phyloP scores from a whole-genome alignment of 2,888 invertebrate genomes.

The Leucophenga montana region DNA sequence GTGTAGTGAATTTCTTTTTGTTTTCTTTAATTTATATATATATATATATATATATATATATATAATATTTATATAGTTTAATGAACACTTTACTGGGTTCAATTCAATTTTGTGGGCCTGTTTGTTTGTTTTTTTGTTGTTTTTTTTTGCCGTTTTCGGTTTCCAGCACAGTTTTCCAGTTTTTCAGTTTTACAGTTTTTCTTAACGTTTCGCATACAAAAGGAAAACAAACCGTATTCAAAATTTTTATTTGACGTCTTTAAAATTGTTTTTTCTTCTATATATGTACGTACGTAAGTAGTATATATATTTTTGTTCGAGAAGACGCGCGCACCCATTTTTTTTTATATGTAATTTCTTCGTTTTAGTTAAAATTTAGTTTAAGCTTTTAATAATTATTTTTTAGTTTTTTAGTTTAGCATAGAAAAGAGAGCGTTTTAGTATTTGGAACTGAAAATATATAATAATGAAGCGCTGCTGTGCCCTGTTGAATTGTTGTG shows the following conservation, averaged over 20 bases:
- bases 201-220: not conserved
- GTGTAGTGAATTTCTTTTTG: conserved; percentile 18
- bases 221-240: conserved; percentile 1
- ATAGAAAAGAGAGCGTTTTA: conserved; percentile 3
- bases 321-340: not conserved
- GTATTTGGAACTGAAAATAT: not conserved
- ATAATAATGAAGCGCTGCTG: conserved; percentile 64
- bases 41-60: conserved; percentile 42
- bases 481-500: conserved; percentile 62
- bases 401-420: conserved; percentile 20
- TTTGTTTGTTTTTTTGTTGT: too few relatives aligned
- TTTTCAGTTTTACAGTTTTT: not conserved
- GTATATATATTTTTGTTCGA: not conserved
- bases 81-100: conserved; percentile 71
- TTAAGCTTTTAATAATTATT: conserved; percentile 48
- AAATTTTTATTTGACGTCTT: not conserved
- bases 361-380: conserved; percentile 53
- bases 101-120: conserved; percentile 57
- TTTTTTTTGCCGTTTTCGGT: conserved; percentile 48
- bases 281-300: too few relatives aligned
- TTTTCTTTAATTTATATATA: conserved; percentile 26
- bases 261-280: not conserved
- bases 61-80: conserved; percentile 53
- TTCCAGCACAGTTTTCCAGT: not conserved
- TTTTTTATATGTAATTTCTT: conserved; percentile 38